Evolutionary conservation across 2,113 vertebrate genomes (phyloP).

Genomic region (Macquaria ambigua): DNA sequence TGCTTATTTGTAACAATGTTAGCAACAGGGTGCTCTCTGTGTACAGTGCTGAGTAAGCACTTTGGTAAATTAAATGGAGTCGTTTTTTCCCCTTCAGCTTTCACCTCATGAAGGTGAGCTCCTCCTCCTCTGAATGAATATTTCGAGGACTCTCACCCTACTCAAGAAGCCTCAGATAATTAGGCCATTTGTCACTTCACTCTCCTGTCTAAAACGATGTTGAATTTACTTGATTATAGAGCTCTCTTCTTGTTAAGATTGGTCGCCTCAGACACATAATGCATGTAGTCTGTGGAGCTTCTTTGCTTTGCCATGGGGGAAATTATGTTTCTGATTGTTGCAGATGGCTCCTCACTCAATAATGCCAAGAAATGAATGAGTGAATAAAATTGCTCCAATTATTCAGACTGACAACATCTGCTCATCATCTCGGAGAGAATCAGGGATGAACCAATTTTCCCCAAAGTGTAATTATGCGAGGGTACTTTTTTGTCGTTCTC

Average conservation of each 20-base stretch:
- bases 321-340: constrained; percentile 25
- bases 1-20: neutral
- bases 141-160: constrained; percentile 2
- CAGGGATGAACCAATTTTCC: constrained; percentile 1
- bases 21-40: neutral
- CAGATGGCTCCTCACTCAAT: constrained; percentile 17
- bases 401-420: constrained; percentile 17
- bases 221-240: neutral
- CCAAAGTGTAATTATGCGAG: constrained; percentile 26
- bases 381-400: constrained; percentile 16
- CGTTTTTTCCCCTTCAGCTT: constrained; percentile 21
- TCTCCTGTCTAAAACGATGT: neutral
- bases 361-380: constrained; percentile 5
- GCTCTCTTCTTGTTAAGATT: neutral
- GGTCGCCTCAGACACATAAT: neutral
- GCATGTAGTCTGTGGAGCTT: neutral
- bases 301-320: neutral
- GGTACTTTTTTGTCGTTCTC: constrained; percentile 31
- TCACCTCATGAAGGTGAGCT: constrained; percentile 46
- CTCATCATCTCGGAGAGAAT: neutral
- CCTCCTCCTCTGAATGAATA: constrained; percentile 36
- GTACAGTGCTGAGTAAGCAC: constrained; percentile 39
- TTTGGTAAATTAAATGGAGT: constrained; percentile 57
- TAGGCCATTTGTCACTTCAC: neutral
- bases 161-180: constrained; percentile 23